phyloP scores from a whole-genome alignment of 2,113 vertebrate genomes.

The Meleagris gallopavo region DNA sequence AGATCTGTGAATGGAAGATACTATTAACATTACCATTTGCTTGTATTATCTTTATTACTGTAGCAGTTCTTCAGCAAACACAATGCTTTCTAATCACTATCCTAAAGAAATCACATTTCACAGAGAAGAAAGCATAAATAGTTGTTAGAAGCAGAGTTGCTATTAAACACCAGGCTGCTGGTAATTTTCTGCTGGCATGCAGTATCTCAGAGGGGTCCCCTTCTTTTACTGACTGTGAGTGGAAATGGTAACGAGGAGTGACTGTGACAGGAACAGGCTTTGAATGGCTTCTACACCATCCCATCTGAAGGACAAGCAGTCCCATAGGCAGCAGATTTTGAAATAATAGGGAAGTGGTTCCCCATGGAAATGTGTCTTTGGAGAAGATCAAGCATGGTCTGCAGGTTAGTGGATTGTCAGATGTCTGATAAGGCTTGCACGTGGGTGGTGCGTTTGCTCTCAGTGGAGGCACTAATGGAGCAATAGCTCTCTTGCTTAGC shows the following conservation, averaged over 20 bases:
- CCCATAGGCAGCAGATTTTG: neutral
- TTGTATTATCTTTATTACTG: conserved; percentile 11
- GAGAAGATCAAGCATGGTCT: neutral
- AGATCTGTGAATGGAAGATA: neutral
- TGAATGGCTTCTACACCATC: neutral
- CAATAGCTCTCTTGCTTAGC: neutral
- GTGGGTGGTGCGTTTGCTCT: neutral
- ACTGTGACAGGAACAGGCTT: neutral
- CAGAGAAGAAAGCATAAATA: neutral
- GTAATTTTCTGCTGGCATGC: conserved; percentile 3
- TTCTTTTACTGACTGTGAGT: neutral
- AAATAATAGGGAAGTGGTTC: neutral
- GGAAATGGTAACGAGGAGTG: neutral
- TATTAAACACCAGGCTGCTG: neutral
- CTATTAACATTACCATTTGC: neutral
- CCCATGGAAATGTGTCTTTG: neutral
- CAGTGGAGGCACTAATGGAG: neutral
- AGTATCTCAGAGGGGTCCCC: neutral
- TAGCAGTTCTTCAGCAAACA: neutral
- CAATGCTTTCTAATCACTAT: neutral
- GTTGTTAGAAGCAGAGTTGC: neutral
- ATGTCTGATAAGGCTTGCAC: neutral
- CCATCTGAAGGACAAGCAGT: neutral
- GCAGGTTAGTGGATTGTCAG: neutral
- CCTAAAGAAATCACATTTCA: neutral